Base-by-base conservation (phyloP, 2,797 vertebrate species). In the Sarcophilus harrisii region DNA sequence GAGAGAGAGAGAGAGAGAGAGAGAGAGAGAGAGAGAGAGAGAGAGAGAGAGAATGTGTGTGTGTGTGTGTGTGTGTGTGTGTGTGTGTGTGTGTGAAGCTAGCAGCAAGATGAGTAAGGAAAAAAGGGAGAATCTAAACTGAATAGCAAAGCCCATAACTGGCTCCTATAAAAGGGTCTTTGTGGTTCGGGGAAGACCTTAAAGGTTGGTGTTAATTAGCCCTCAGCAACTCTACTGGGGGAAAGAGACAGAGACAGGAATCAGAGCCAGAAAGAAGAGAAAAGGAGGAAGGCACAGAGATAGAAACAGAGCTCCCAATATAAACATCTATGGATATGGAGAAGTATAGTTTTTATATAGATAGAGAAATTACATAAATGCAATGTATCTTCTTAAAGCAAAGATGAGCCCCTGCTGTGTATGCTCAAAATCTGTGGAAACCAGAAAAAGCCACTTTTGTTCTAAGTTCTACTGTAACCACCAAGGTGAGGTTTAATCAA, bases 41-140 rank as follows among this genome's bases (percentile, higher is more conserved):
- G n/a, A n/a, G n/a, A n/a, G n/a, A n/a, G n/a, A n/a, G n/a, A n/a
- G n/a, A n/a, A n/a, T 66, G 60, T 62, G 30, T n/a, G 62, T 73
- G 62, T 73, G 62, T 66, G 32, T 81, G 73, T 81, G 73, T 81
- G 73, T 81, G 73, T 81, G 73, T 81, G 73, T 81, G 73, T 81
- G n/a, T 81, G 30, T 66, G 30, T 62, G 60, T 62, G 60, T 73
- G n/a, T n/a, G 62, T 38, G 62, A 8, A 94, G 96, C 97, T 24
- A 0, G 96, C 95, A 97, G 97, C 96, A 94, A 97, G 96, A 97
- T 97, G 95, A 95, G 93, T 0, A 90, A 52, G 0, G 94, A 96
- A 29, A 92, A 91, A 49, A 49, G 49, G 57, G 0, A 1, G 91
- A 38, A 32, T 90, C 52, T 0, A 30, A 24, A 9, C 1, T 0